These are phyloP conservation scores for Miniopterus natalensis DNA, from an alignment of 2,113 vertebrate genomes.

Conservation along the genomic window DNA sequence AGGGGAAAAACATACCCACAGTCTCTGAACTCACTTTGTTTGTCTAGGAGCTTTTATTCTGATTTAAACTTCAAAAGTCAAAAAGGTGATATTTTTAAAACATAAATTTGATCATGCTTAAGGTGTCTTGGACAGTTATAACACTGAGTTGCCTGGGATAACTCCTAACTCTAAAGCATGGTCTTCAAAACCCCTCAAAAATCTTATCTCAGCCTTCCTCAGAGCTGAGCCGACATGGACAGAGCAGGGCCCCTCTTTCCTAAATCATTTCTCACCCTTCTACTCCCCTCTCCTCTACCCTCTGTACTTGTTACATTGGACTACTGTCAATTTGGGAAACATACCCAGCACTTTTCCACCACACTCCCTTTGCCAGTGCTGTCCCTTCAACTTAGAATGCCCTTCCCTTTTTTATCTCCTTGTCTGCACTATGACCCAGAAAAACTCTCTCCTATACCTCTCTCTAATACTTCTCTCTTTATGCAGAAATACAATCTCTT, in stretches of 20 bases:
- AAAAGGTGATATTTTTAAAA: constrained; percentile 1
- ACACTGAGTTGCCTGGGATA: neutral
- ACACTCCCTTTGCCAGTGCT: neutral
- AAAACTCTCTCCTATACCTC: neutral
- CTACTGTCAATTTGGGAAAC: neutral
- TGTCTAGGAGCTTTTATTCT: neutral
- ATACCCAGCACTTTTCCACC: neutral
- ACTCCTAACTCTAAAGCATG: neutral
- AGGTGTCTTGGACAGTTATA: neutral
- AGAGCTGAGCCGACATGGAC: neutral
- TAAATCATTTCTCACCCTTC: rapidly evolving
- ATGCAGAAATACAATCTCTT: neutral
- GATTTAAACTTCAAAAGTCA: constrained; percentile 40
- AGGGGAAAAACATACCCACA: no score
- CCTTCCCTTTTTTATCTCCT: neutral
- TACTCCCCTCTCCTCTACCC: no score
- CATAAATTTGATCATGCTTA: neutral
- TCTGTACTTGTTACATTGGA: rapidly evolving
- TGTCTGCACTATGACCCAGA: neutral
- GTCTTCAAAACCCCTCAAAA: neutral
- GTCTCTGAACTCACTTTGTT: neutral
- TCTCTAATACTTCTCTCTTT: neutral
- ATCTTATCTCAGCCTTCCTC: neutral
- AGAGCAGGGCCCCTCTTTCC: neutral
- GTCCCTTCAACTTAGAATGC: neutral